Conservation (phyloP, 2,888 invertebrate genomes). For the Leucophenga montana region DNA sequence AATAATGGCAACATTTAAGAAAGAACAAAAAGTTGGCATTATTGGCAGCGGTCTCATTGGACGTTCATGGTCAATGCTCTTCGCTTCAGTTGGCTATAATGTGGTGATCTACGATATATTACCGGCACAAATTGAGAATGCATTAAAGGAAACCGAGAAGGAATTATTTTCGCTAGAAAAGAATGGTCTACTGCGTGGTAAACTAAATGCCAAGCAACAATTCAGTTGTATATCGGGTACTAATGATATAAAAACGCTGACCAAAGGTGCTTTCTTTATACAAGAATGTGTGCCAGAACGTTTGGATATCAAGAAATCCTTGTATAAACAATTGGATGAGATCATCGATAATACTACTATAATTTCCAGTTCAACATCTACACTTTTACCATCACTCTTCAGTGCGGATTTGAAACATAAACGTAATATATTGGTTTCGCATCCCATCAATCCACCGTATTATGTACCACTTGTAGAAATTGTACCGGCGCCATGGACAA, state of each 20-base stretch:
- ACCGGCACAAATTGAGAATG: constrained; percentile 82
- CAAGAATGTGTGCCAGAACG: constrained; percentile 97
- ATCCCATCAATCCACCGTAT: constrained; percentile 97
- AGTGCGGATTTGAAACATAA: constrained; percentile 85
- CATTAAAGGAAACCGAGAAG: constrained; percentile 81
- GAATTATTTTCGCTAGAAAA: constrained; percentile 83
- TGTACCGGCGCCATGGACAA: constrained; percentile 95
- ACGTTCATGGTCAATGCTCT: constrained; percentile 97
- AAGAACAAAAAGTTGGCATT: constrained; percentile 78
- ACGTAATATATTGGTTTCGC: constrained; percentile 82
- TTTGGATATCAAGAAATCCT: constrained; percentile 85
- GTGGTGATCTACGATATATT: constrained; percentile 90
- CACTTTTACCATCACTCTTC: constrained; percentile 90
- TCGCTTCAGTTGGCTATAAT: constrained; percentile 92
- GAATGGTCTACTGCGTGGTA: constrained; percentile 84
- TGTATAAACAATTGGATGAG: constrained; percentile 85
- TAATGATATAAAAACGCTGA: constrained; percentile 80
- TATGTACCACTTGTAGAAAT: constrained; percentile 95
- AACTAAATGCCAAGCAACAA: constrained; percentile 83
- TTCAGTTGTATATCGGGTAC: constrained; percentile 83
- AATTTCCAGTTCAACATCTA: constrained; percentile 94
- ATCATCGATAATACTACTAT: constrained; percentile 85
- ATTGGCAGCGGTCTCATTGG: constrained; percentile 95
- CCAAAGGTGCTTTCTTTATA: constrained; percentile 84
- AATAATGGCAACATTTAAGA: constrained; percentile 73